Conservation (phyloP, 2,888 invertebrate species). For the Drosophila neutralis region DNA sequence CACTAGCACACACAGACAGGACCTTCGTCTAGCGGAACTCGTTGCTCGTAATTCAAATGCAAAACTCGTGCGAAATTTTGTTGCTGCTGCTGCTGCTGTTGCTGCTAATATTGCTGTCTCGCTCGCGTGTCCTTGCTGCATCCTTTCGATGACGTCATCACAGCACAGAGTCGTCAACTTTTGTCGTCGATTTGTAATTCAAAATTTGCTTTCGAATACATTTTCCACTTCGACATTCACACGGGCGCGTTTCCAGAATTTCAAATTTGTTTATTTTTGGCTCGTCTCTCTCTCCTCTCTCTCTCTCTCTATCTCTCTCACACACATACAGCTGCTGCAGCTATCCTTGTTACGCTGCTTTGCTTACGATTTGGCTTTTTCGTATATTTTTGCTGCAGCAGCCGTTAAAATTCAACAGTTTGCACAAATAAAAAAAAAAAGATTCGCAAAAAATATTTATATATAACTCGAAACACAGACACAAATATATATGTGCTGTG, state of each 20-base stretch:
- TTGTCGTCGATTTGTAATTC: conserved; percentile 79
- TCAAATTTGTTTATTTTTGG: conserved; percentile 67
- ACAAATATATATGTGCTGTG: conserved; percentile 22
- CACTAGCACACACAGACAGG: conserved; percentile 22
- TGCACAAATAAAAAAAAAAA: conserved; percentile 47
- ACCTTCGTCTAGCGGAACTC: conserved; percentile 56
- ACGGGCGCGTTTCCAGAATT: conserved; percentile 71
- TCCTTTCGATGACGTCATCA: conserved; percentile 74
- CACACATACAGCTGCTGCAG: background rate
- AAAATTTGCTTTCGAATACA: conserved; percentile 80
- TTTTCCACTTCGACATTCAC: conserved; percentile 75
- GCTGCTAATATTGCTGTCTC: conserved; percentile 24
- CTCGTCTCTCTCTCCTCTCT: conserved; percentile 6
- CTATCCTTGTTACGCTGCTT: conserved; percentile 30
- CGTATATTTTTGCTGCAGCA: conserved; percentile 78
- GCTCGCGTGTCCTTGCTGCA: conserved; percentile 62
- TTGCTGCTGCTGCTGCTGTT: conserved; percentile 50
- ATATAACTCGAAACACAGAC: conserved; percentile 32
- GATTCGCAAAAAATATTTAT: conserved; percentile 24
- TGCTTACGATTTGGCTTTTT: conserved; percentile 52
- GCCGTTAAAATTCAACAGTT: conserved; percentile 81
- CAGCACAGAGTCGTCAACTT: conserved; percentile 23
- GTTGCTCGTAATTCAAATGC: conserved; percentile 81
- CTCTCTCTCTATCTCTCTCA: background rate
- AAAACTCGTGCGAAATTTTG: conserved; percentile 81